A percentile compares a stretch with the other conserved stretches of the same genome.
Evolutionary conservation across 2,797 vertebrate species (phyloP).

Genomic region (Trichosurus vulpecula): DNA sequence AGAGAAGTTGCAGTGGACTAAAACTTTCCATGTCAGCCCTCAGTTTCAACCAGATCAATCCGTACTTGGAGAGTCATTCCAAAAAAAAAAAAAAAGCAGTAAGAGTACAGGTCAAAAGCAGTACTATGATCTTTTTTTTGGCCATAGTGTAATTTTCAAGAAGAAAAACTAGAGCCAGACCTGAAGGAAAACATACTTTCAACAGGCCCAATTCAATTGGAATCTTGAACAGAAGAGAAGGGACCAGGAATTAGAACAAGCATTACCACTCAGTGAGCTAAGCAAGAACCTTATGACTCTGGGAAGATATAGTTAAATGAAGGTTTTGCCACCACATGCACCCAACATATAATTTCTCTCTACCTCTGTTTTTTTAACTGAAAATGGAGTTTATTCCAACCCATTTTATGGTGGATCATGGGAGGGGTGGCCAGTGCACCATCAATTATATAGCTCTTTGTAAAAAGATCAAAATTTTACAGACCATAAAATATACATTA

Average conservation of each 20-base stretch:
- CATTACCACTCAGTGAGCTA: not conserved
- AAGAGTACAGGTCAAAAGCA: not conserved
- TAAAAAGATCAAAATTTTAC: conserved; percentile 4
- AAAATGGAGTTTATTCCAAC: not conserved
- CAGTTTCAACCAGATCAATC: not conserved
- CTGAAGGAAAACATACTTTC: not conserved
- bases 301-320: too few relatives aligned
- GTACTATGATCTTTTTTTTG: not conserved
- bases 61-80: not conserved
- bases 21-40: not conserved
- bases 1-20: not conserved
- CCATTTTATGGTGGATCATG: not conserved
- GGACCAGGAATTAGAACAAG: not conserved
- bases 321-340: not conserved
- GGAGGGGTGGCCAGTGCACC: not conserved
- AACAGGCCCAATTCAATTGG: not conserved
- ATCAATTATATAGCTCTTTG: not conserved
- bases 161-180: not conserved
- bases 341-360: not conserved
- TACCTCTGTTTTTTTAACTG: not conserved
- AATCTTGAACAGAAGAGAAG: conserved; percentile 10
- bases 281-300: not conserved
- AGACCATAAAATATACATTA: not conserved
- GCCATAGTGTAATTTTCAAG: not conserved
- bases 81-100: not conserved